Conservation (phyloP, 2,113 vertebrate species). For the Nibea coibor region DNA sequence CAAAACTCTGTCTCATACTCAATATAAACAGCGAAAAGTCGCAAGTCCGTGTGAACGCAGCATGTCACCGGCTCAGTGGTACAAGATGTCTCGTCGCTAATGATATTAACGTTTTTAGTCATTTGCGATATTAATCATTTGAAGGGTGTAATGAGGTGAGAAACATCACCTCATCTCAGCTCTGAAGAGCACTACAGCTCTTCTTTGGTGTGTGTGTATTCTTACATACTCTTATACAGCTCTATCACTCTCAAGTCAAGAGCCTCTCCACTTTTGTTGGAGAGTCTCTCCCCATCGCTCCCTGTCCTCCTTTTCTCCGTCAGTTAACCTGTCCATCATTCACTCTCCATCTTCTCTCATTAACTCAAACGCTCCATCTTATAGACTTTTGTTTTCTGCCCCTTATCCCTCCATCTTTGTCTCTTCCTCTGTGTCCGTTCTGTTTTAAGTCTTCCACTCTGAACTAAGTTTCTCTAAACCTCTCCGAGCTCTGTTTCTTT, state of each 20-base stretch:
- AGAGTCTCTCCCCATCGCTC: not conserved
- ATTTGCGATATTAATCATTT: not conserved
- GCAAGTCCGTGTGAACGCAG: not conserved
- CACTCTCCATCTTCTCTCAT: not conserved
- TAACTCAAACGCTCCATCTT: not conserved
- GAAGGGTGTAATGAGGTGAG: conserved; percentile 3
- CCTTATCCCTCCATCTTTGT: not conserved
- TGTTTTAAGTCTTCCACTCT: not conserved
- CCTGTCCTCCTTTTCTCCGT: not conserved
- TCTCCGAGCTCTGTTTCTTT: not conserved
- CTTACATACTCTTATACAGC: not conserved
- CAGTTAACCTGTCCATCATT: not conserved
- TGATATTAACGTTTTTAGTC: not conserved
- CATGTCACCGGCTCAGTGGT: not conserved
- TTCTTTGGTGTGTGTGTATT: not conserved
- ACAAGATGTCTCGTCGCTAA: not conserved
- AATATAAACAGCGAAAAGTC: not conserved
- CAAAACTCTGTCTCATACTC: not conserved
- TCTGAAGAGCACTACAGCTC: not conserved
- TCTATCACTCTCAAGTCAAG: conserved; percentile 6
- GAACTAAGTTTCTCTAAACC: not conserved
- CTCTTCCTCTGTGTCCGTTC: not conserved
- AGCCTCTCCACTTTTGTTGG: conserved; percentile 11
- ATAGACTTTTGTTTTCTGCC: not conserved
- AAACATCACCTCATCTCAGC: not conserved